A percentile compares a stretch with the other conserved stretches of the same genome.
Evolutionary conservation across 2,888 invertebrate genomes (phyloP).

Genomic region (Drosophila colorata): DNA sequence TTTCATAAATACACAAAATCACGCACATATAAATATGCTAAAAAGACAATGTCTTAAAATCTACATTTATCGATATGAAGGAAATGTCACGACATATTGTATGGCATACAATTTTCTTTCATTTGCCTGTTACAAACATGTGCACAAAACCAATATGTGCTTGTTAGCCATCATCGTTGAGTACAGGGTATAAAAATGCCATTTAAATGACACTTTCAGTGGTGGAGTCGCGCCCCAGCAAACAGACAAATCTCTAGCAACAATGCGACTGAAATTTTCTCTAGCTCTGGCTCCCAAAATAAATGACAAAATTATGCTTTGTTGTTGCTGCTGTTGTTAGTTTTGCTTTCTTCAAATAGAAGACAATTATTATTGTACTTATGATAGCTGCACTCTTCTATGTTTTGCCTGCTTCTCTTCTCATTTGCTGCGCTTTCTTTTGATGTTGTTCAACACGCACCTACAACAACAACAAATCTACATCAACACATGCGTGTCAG

Average conservation of each 20-base stretch:
- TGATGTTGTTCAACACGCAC: slow-evolving; percentile 32
- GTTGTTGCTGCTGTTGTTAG: slow-evolving; percentile 34
- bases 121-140: neutral
- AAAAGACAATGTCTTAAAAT: too few species aligned
- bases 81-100: too few species aligned
- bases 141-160: neutral
- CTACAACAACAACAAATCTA: slow-evolving; percentile 21
- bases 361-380: slow-evolving; percentile 37
- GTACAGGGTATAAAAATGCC: slow-evolving; percentile 29
- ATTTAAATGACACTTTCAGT: slow-evolving; percentile 71
- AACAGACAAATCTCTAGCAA: slow-evolving; percentile 47
- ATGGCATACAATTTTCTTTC: too few species aligned
- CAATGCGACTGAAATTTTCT: slow-evolving; percentile 41
- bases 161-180: neutral
- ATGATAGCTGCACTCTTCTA: slow-evolving; percentile 34
- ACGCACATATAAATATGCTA: too few species aligned
- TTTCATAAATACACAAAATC: too few species aligned
- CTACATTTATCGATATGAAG: too few species aligned
- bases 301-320: slow-evolving; percentile 47
- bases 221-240: slow-evolving; percentile 52
- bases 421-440: slow-evolving; percentile 44
- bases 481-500: slow-evolving; percentile 5
- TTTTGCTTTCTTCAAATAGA: slow-evolving; percentile 59
- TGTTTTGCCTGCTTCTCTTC: slow-evolving; percentile 20
- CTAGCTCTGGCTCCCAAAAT: slow-evolving; percentile 39